Evolutionary conservation across 2,888 invertebrate genomes (phyloP).

Genomic region (Troides helena): DNA sequence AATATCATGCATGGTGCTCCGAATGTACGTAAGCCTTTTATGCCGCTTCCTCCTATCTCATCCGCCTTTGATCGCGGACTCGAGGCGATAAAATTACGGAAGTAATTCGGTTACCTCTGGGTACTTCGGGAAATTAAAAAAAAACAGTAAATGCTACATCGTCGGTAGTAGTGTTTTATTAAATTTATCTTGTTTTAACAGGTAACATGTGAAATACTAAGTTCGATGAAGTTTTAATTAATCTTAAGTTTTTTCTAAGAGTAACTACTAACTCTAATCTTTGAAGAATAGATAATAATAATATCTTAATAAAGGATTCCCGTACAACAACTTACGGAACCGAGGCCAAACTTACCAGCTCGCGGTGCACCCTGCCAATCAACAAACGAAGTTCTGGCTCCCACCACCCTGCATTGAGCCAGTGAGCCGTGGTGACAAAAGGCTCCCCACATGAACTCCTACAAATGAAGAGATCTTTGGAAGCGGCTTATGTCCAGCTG

Average conservation of each 20-base stretch:
- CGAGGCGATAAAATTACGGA: slow-evolving; percentile 17
- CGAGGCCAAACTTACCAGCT: no score
- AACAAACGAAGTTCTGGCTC: no score
- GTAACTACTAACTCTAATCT: background rate
- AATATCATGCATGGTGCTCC: slow-evolving; percentile 23
- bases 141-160: background rate
- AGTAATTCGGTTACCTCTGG: slow-evolving; percentile 14
- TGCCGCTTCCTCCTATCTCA: slow-evolving; percentile 15
- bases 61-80: slow-evolving; percentile 21
- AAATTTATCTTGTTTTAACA: background rate
- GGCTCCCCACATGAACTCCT: no score
- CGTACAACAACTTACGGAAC: no score
- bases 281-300: background rate
- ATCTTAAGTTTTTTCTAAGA: background rate
- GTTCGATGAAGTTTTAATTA: background rate
- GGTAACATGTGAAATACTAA: background rate
- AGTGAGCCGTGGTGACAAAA: no score
- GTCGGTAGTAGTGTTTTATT: background rate
- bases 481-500: no score
- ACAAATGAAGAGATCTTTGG: no score
- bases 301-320: no score
- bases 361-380: no score
- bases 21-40: slow-evolving; percentile 26
- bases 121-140: slow-evolving; percentile 15
- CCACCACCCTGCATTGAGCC: no score